Percentiles rank a stretch among this genome's conserved stretches.
These are phyloP conservation scores for Brachyptera risi DNA, from an alignment of 2,888 invertebrate species.

Conservation along the genomic window DNA sequence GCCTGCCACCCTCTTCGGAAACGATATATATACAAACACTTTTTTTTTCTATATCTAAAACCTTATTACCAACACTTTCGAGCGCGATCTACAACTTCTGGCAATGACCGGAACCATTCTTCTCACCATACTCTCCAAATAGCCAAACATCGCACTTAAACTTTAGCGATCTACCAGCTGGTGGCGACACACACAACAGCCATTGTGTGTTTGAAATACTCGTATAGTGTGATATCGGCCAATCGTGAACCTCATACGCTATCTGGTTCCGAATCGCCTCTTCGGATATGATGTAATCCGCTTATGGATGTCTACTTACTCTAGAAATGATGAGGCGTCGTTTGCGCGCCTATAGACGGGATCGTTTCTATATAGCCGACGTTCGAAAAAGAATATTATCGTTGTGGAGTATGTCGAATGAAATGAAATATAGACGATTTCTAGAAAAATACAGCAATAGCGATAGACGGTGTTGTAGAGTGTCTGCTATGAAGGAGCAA, in stretches of 20 bases:
- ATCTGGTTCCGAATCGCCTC: conserved; percentile 6
- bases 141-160: conserved; percentile 26
- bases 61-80: conserved; percentile 14
- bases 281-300: conserved; percentile 5
- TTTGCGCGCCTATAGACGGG: background rate
- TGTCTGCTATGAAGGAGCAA: background rate
- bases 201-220: conserved; percentile 1
- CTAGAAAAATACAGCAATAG: background rate
- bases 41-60: conserved; percentile 9
- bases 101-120: conserved; percentile 1
- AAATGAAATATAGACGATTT: background rate
- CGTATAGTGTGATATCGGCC: background rate
- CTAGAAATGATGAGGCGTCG: background rate
- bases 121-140: conserved; percentile 20
- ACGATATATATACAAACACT: background rate
- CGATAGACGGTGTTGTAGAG: background rate
- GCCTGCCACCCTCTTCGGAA: background rate
- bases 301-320: background rate
- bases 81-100: background rate
- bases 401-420: background rate
- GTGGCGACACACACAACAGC: background rate
- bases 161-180: conserved; percentile 11
- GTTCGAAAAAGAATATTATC: background rate
- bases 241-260: conserved; percentile 2
- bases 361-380: background rate